Conservation (phyloP, 2,888 invertebrate species). For the Phragmatobia fuliginosa region DNA sequence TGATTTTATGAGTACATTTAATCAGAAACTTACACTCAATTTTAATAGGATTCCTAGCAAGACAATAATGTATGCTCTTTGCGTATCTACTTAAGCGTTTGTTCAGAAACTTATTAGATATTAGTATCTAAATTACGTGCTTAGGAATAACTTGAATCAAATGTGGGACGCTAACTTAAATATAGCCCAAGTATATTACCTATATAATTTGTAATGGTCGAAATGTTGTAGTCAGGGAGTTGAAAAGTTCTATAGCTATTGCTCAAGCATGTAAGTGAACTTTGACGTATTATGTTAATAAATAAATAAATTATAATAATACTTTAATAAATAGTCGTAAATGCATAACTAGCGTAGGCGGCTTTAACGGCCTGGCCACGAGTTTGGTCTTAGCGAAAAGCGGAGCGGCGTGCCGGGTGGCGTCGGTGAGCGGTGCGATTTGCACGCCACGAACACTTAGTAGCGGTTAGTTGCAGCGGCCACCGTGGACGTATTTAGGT, state of each 20-base stretch:
- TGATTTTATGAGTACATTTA: slow-evolving; percentile 2
- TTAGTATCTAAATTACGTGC: slow-evolving; percentile 32
- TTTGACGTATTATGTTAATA: no score
- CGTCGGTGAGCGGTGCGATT: no score
- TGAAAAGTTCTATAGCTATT: not conserved
- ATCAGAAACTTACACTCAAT: slow-evolving; percentile 10
- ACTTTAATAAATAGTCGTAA: no score
- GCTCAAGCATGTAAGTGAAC: not conserved
- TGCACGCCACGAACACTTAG: no score
- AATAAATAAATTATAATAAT: no score
- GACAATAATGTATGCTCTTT: slow-evolving; percentile 16
- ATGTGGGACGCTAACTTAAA: not conserved
- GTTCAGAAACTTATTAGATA: slow-evolving; percentile 14
- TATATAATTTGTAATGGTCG: not conserved
- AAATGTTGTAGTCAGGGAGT: not conserved
- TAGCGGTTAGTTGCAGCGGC: no score
- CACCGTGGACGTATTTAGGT: no score
- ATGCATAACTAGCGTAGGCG: not conserved
- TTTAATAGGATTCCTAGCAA: slow-evolving; percentile 18
- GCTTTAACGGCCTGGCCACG: no score
- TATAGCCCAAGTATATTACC: not conserved
- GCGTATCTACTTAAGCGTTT: slow-evolving; percentile 7
- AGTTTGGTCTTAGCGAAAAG: no score
- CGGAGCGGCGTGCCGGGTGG: no score
- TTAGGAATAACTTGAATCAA: not conserved